phyloP scores from a whole-genome alignment of 2,888 invertebrate species.

The Itoplectis maculator region DNA sequence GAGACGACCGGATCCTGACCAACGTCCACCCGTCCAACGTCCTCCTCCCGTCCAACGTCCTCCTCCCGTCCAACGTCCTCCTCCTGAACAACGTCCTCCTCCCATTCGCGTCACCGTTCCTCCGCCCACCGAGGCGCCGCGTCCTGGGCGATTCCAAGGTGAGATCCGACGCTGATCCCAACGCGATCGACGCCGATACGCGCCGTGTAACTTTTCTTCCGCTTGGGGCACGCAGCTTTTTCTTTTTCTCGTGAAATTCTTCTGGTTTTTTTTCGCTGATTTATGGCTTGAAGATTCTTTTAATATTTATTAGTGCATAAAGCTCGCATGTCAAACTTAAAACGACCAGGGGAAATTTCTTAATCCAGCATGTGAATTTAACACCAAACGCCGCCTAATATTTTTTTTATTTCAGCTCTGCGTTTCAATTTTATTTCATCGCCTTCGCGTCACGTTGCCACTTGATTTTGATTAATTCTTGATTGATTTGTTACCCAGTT shows the following conservation, averaged over 20 bases:
- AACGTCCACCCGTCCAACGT: conserved; percentile 67
- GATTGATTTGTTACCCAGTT: conserved; percentile 84
- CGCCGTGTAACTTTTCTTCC: conserved; percentile 29
- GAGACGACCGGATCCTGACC: conserved; percentile 71
- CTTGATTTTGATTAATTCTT: conserved; percentile 23
- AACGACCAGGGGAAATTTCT: neutral
- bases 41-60: conserved; percentile 73
- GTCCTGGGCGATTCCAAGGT: conserved; percentile 76
- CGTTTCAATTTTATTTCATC: conserved; percentile 48
- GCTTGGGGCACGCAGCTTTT: conserved; percentile 52
- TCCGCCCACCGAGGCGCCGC: conserved; percentile 73
- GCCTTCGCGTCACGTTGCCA: conserved; percentile 29
- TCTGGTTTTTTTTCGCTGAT: conserved; percentile 7
- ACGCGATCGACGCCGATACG: neutral
- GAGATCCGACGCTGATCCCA: conserved; percentile 72
- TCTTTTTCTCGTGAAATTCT: conserved; percentile 25
- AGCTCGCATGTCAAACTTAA: neutral
- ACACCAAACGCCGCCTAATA: neutral
- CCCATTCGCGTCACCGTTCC: conserved; percentile 71
- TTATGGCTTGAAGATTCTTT: neutral
- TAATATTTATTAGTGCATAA: neutral
- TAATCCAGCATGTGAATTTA: conserved; percentile 19
- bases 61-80: conserved; percentile 71
- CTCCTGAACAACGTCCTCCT: conserved; percentile 74
- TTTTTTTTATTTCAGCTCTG: conserved; percentile 35